Conservation (phyloP, 1,140 invertebrate genomes). For the Heliothis subflexa region DNA sequence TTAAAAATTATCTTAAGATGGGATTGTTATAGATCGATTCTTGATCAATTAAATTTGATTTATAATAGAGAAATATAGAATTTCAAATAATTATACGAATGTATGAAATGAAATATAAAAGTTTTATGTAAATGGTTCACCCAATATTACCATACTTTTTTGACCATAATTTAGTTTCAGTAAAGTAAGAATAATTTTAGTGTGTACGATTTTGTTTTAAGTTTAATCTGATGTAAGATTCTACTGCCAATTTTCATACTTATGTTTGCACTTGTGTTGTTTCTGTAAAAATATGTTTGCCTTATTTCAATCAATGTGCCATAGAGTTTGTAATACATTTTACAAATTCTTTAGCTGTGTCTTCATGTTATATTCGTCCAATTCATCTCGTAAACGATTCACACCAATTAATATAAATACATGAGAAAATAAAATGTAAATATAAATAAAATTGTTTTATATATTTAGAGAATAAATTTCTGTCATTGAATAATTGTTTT, state of each 20-base stretch:
- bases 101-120: neutral
- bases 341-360: conserved; percentile 35
- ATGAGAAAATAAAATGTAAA: conserved; percentile 61
- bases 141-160: conserved; percentile 28
- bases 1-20: conserved; percentile 17
- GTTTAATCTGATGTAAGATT: conserved; percentile 45
- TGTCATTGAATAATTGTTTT: conserved; percentile 67
- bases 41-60: conserved; percentile 30
- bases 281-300: conserved; percentile 42
- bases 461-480: conserved; percentile 82
- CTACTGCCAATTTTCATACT: conserved; percentile 73
- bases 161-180: conserved; percentile 17
- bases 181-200: neutral
- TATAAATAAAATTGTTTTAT: conserved; percentile 79
- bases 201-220: conserved; percentile 36
- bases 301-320: conserved; percentile 61
- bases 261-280: conserved; percentile 47
- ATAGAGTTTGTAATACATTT: conserved; percentile 58
- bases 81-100: conserved; percentile 12
- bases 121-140: conserved; percentile 17
- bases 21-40: conserved; percentile 38
- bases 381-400: conserved; percentile 11
- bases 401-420: conserved; percentile 45
- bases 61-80: conserved; percentile 13
- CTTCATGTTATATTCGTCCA: conserved; percentile 20